These are phyloP conservation scores for Operophtera brumata DNA, from an alignment of 2,888 invertebrate genomes.

Conservation along the genomic window DNA sequence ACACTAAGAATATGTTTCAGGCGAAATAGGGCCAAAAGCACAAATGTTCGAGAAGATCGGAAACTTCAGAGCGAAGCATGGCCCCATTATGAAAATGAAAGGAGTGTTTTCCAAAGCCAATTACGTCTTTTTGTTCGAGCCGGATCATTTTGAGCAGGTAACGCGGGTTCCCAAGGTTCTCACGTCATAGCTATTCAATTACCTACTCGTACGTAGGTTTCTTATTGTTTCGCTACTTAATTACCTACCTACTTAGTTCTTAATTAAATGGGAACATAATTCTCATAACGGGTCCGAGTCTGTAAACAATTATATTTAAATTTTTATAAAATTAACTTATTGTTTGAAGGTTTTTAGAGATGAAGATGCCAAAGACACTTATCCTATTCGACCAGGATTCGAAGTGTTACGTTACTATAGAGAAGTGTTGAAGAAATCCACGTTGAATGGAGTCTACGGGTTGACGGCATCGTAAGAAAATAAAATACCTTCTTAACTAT, in stretches of 20 bases:
- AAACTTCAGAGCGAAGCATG: conserved; percentile 49
- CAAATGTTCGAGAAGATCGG: conserved; percentile 47
- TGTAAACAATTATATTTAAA: too few relatives aligned
- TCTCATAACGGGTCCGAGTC: too few relatives aligned
- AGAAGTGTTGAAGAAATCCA: background rate
- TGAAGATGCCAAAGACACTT: background rate
- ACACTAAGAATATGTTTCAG: background rate
- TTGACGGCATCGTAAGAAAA: conserved; percentile 43
- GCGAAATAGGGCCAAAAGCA: conserved; percentile 43
- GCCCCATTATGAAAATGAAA: conserved; percentile 54
- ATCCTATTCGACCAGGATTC: background rate
- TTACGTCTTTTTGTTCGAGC: conserved; percentile 58
- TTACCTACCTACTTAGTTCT: too few relatives aligned
- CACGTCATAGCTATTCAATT: too few relatives aligned
- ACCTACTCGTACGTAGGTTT: too few relatives aligned
- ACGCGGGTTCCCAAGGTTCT: background rate
- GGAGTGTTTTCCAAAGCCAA: conserved; percentile 52
- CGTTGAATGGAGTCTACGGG: background rate
- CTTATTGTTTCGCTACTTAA: too few relatives aligned
- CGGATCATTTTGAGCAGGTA: conserved; percentile 53
- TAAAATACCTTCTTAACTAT: background rate
- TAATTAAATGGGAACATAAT: too few relatives aligned
- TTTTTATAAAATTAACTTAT: too few relatives aligned
- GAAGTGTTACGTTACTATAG: background rate
- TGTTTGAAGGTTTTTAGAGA: background rate